Evolutionary conservation across 1,140 invertebrate species (phyloP), one percentile per base, ranked within the genome.

Genomic region (Cotesia vestalis): DNA sequence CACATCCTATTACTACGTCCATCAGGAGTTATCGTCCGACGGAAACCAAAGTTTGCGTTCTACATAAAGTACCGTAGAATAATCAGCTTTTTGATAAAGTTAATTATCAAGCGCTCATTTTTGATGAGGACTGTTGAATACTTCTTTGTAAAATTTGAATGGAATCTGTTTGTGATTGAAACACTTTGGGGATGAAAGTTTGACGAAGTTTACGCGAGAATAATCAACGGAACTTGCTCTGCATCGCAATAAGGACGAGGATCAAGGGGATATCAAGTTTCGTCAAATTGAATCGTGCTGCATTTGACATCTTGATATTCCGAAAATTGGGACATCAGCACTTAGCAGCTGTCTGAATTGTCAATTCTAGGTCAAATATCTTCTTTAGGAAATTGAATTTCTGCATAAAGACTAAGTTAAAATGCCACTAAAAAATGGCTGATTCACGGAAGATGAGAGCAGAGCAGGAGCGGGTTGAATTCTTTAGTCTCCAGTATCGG

Each of bases 271-370:
- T 20, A 20, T 9, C 4, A 59, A 20, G 9, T 59, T 59, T 64
- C 60, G 64, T 63, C 69, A 71, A 71, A 71, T 71, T 71, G 46
- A 71, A 71, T 71, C 60, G 69, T 59, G 53, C 63, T 34, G 20
- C 60, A 63, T 62, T 59, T 70, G 62, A 38, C 34, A 34, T 40
- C 40, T 8, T 8, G 36, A 40, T 40, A 27, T 20, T n/a, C 12
- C 11, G 34, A 27, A 27, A 27, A 27, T 27, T 27, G 27, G 27
- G 27, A 27, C 27, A 27, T 27, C 27, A 27, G 27, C 40, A 46
- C 40, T 46, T 46, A 46, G 5, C 40, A 6, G 40, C 2, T 46
- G 11, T 46, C 40, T 46, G 27, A 27, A 27, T 27, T 2, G 27
- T 27, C 27, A 27, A 27, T 27, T 27, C 27, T 27, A 27, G 27